phyloP scores from a whole-genome alignment of 2,113 vertebrate species.

The Coracopsis vasa region DNA sequence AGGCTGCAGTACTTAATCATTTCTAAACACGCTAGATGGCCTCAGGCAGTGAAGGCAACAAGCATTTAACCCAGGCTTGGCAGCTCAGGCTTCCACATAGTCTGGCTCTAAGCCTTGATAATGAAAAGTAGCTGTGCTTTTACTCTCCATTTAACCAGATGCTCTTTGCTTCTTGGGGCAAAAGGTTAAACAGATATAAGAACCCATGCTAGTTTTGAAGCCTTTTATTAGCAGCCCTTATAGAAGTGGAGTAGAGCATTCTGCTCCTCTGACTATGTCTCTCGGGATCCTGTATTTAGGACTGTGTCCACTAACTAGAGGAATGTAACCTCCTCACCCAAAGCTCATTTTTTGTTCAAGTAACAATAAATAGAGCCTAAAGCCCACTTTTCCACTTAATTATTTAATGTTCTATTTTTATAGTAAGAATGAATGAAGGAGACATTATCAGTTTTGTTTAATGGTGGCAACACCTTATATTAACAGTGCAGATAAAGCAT shows the following conservation, averaged over 20 bases:
- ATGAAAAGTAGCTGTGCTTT: conserved; percentile 84
- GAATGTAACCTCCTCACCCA: conserved; percentile 56
- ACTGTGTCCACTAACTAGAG: conserved; percentile 54
- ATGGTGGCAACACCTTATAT: conserved; percentile 75
- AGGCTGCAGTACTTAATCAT: conserved; percentile 90
- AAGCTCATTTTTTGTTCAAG: conserved; percentile 44
- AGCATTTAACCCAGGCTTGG: conserved; percentile 88
- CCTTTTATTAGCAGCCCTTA: conserved; percentile 79
- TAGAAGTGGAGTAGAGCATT: conserved; percentile 64
- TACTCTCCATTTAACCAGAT: conserved; percentile 85
- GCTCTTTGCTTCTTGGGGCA: conserved; percentile 83
- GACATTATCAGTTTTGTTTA: conserved; percentile 58
- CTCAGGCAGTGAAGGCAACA: conserved; percentile 88
- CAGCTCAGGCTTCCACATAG: conserved; percentile 76
- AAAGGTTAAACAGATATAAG: conserved; percentile 86
- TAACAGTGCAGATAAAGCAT: conserved; percentile 74
- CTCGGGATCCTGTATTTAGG: conserved; percentile 68
- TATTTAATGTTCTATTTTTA: conserved; percentile 69
- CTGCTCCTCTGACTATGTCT: conserved; percentile 51
- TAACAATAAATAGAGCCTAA: conserved; percentile 46
- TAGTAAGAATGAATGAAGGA: conserved; percentile 41
- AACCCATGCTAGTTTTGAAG: conserved; percentile 79
- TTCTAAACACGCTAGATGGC: conserved; percentile 87
- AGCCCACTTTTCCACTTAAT: conserved; percentile 42
- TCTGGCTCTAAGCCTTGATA: conserved; percentile 81